Percentiles rank a stretch among this genome's conserved stretches.
These are phyloP conservation scores for Pediacus dermestoides DNA, from an alignment of 2,888 invertebrate genomes.

Conservation along the genomic window DNA sequence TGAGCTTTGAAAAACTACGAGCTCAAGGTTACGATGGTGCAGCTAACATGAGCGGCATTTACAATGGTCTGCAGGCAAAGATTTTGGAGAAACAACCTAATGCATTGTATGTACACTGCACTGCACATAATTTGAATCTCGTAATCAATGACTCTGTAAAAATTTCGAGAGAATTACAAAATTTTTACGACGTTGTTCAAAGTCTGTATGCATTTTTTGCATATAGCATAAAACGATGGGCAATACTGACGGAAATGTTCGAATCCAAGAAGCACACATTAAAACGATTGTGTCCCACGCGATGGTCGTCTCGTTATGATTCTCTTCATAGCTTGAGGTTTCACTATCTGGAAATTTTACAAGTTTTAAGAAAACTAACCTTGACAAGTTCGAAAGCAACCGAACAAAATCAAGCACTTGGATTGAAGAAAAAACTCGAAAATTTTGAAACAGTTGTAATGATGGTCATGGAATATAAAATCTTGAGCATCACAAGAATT, in stretches of 20 bases:
- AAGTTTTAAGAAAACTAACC: background rate
- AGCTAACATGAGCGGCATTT: slow-evolving; percentile 1
- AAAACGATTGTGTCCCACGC: slow-evolving; percentile 5
- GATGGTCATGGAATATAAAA: background rate
- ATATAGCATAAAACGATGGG: background rate
- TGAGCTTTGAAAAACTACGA: too few species aligned
- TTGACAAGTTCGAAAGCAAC: background rate
- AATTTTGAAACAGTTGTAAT: background rate
- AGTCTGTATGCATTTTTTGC: background rate
- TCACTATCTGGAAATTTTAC: background rate
- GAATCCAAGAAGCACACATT: slow-evolving; percentile 1
- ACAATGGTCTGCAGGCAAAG: background rate
- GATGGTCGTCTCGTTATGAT: slow-evolving; percentile 5
- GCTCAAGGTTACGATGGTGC: slow-evolving; percentile 11
- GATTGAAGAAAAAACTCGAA: slow-evolving; percentile 1
- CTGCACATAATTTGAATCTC: background rate
- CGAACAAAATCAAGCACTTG: background rate
- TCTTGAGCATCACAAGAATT: slow-evolving; percentile 1
- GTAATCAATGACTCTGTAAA: slow-evolving; percentile 1
- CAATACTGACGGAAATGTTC: background rate
- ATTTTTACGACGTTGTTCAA: background rate
- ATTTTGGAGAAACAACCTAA: background rate
- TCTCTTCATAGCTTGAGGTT: slow-evolving; percentile 2
- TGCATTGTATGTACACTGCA: slow-evolving; percentile 2
- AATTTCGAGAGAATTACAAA: background rate